These are phyloP conservation scores for Uropsilus gracilis DNA, from an alignment of 2,113 vertebrate genomes.

Conservation along the genomic window DNA sequence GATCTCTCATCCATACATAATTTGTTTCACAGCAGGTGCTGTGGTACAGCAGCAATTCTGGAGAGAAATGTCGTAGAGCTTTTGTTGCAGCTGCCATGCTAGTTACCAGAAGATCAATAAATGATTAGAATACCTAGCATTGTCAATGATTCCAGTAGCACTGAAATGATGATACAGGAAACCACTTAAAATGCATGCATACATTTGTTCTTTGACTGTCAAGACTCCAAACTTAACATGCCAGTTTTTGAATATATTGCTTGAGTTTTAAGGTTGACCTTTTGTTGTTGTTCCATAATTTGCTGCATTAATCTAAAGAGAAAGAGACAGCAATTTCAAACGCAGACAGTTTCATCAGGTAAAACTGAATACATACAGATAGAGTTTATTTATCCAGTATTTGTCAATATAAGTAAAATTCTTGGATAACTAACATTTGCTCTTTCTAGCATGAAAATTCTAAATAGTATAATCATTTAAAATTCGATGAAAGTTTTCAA, in stretches of 20 bases:
- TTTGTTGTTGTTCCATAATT: background rate
- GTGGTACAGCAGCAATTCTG: background rate
- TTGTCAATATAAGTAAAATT: background rate
- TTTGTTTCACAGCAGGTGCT: constrained; percentile 67
- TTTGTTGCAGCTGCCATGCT: constrained; percentile 16
- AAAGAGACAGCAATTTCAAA: background rate
- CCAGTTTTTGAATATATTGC: background rate
- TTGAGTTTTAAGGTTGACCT: background rate
- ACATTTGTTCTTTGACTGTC: background rate
- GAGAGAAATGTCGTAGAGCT: constrained; percentile 35
- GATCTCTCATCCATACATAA: constrained; percentile 43
- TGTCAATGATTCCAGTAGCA: background rate
- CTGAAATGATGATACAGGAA: constrained; percentile 13
- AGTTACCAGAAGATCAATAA: constrained; percentile 59
- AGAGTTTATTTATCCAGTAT: background rate
- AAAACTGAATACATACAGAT: background rate
- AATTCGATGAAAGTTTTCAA: constrained; percentile 13
- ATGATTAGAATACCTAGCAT: constrained; percentile 34
- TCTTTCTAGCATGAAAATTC: constrained; percentile 1
- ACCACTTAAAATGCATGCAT: background rate
- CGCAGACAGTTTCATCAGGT: constrained; percentile 1
- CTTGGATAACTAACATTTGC: background rate
- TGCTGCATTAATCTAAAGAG: background rate
- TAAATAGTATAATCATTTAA: background rate
- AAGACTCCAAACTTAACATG: constrained; percentile 23